Conservation (phyloP, 2,113 vertebrate species). For the Monarcha castaneiventris region DNA sequence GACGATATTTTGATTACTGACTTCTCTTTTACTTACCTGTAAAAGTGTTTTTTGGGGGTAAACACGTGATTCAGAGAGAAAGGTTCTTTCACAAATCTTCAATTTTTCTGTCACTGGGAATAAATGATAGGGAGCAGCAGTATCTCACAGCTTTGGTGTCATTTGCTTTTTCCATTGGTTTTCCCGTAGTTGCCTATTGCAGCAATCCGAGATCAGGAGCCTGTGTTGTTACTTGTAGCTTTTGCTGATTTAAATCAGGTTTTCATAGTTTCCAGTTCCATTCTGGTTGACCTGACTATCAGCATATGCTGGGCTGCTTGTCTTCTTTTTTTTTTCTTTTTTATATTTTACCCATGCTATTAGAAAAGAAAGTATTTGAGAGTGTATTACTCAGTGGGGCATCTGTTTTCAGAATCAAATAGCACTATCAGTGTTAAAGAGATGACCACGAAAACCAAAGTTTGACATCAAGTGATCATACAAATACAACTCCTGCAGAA, state of each 20-base stretch:
- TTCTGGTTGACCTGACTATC: neutral
- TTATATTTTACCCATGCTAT: neutral
- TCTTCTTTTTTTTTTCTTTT: neutral
- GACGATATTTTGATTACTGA: neutral
- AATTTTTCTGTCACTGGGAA: neutral
- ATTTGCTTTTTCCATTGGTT: neutral
- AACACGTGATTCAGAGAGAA: neutral
- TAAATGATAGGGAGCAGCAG: neutral
- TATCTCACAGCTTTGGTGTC: neutral
- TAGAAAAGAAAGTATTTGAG: neutral
- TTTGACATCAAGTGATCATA: neutral
- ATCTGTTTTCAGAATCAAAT: neutral
- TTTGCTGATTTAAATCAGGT: neutral
- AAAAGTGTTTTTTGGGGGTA: neutral
- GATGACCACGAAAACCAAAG: neutral
- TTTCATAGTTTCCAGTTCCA: neutral
- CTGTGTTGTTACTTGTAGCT: neutral
- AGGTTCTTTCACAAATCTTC: neutral
- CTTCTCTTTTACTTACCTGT: neutral
- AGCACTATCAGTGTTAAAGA: neutral
- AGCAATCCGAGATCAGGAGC: neutral
- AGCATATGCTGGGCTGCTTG: neutral
- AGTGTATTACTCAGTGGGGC: neutral
- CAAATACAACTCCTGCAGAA: neutral
- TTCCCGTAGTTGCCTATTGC: neutral